phyloP scores from a whole-genome alignment of 2,888 invertebrate genomes.

The Eupithecia centaureata region DNA sequence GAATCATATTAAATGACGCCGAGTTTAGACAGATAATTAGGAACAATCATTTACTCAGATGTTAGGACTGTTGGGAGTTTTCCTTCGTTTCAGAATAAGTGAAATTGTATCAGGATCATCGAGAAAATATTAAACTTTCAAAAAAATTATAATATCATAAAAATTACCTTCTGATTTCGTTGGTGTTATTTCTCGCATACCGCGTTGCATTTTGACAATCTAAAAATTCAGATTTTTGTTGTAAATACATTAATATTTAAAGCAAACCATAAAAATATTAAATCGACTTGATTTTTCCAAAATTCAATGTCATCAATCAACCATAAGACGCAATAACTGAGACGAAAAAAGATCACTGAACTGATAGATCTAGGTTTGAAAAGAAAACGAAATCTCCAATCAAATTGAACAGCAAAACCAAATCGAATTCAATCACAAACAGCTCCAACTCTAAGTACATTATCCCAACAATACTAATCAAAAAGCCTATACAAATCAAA shows the following conservation, averaged over 20 bases:
- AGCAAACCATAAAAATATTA: neutral
- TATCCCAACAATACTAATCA: slow-evolving; percentile 10
- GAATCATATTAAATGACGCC: neutral
- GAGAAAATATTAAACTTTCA: neutral
- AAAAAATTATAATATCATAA: too few relatives aligned
- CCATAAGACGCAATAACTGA: neutral
- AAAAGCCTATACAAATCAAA: slow-evolving; percentile 25
- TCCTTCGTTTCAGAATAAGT: neutral
- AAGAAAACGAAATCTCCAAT: slow-evolving; percentile 14
- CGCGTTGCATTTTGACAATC: slow-evolving; percentile 26
- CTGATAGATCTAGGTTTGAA: neutral
- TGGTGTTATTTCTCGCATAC: slow-evolving; percentile 12
- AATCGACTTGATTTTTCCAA: neutral
- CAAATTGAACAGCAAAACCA: neutral
- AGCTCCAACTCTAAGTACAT: neutral
- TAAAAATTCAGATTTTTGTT: neutral
- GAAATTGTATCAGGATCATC: neutral
- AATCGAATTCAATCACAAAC: slow-evolving; percentile 6
- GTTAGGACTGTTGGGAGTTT: neutral
- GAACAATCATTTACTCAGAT: neutral
- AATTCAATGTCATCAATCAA: neutral
- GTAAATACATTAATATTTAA: neutral
- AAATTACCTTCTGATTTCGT: slow-evolving; percentile 20
- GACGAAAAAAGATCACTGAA: neutral
- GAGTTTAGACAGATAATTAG: neutral